Conservation (phyloP, 2,888 invertebrate genomes). For the Campaea margaritaria region DNA sequence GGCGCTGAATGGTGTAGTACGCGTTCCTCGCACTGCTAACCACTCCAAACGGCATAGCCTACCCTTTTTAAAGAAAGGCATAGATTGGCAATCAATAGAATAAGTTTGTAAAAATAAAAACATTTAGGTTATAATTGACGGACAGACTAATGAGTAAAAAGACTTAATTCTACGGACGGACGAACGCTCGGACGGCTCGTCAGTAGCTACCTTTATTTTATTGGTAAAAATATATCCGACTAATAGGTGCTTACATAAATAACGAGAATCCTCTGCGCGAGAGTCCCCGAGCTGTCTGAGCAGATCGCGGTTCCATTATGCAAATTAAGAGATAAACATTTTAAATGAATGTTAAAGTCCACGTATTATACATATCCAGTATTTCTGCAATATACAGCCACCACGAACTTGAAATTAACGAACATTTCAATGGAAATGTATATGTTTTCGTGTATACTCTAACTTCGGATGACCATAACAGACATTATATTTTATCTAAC, state of each 20-base stretch:
- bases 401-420: constrained; percentile 47
- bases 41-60: too few species aligned
- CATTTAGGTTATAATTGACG: too few species aligned
- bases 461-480: neutral
- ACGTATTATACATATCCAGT: constrained; percentile 62
- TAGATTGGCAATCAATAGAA: too few species aligned
- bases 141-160: too few species aligned
- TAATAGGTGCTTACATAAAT: constrained; percentile 53
- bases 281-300: constrained; percentile 77
- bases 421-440: constrained; percentile 34
- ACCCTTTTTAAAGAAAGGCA: too few species aligned
- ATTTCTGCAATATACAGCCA: constrained; percentile 51
- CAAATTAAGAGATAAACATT: constrained; percentile 79
- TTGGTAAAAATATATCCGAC: constrained; percentile 42
- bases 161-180: too few species aligned
- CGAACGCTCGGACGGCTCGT: too few species aligned
- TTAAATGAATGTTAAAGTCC: constrained; percentile 71
- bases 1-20: too few species aligned
- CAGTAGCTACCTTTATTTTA: constrained; percentile 6
- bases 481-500: neutral
- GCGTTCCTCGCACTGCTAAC: too few species aligned
- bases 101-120: too few species aligned
- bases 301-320: constrained; percentile 67
- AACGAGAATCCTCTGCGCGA: constrained; percentile 52
- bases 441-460: constrained; percentile 1